Percentiles rank a stretch among this genome's conserved stretches.
These are phyloP conservation scores for Stichodactyla helianthus DNA, from an alignment of 64 coral and sea anemone species.

Conservation along the genomic window DNA sequence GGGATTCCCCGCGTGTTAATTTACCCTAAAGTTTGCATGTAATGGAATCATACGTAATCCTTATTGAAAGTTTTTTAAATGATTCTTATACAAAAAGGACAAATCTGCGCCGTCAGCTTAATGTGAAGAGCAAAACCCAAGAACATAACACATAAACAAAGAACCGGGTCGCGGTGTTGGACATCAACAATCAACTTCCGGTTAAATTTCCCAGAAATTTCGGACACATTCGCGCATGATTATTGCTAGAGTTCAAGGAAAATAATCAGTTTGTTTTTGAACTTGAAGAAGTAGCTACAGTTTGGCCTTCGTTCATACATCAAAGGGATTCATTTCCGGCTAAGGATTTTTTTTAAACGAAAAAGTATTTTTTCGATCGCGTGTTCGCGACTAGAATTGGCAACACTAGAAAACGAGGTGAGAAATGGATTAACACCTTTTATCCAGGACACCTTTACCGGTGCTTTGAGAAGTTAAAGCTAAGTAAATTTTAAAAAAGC, in stretches of 20 bases:
- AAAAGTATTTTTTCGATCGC: not conserved
- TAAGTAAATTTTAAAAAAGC: not conserved
- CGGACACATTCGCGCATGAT: not conserved
- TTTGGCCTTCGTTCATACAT: not conserved
- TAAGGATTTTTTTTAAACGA: not conserved
- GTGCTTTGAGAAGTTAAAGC: not conserved
- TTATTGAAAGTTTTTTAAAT: not conserved
- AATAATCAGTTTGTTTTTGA: not conserved
- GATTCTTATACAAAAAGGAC: not conserved
- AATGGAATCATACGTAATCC: too few species aligned
- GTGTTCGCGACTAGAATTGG: not conserved
- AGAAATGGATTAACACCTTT: conserved; percentile 12
- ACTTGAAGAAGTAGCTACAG: not conserved
- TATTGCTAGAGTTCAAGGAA: not conserved
- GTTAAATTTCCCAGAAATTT: not conserved
- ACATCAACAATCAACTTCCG: not conserved
- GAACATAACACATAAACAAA: not conserved
- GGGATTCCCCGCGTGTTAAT: not conserved
- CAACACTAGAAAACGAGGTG: not conserved
- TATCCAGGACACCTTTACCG: too few species aligned
- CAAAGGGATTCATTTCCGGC: not conserved
- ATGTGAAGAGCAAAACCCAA: not conserved
- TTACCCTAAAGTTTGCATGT: too few species aligned
- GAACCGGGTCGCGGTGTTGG: not conserved
- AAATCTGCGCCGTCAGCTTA: not conserved